Conservation (phyloP, 2,113 vertebrate genomes). For the Heteronetta atricapilla region DNA sequence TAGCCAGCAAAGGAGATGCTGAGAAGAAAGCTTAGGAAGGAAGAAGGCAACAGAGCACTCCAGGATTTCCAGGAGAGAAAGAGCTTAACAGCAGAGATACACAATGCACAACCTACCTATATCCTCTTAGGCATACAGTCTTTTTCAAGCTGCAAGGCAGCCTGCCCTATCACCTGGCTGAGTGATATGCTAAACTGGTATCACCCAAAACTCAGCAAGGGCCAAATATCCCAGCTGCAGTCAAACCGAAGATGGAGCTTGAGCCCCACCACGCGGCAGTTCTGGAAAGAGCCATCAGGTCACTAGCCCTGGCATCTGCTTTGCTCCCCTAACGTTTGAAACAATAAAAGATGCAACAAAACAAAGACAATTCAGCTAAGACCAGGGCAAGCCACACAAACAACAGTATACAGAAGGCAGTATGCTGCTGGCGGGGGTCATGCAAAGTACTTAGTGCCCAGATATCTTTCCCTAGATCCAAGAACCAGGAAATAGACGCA, state of each 20-base stretch:
- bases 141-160: background rate
- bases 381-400: background rate
- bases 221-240: background rate
- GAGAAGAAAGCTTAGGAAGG: background rate
- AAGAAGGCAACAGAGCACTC: background rate
- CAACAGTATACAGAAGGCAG: background rate
- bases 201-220: background rate
- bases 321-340: background rate
- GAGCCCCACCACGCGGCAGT: background rate
- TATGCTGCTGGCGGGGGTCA: background rate
- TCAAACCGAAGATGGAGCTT: background rate
- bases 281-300: background rate
- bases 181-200: background rate
- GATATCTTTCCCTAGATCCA: background rate
- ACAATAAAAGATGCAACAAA: background rate
- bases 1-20: background rate
- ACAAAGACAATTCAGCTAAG: background rate
- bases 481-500: background rate
- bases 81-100: background rate
- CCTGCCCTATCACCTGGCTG: background rate
- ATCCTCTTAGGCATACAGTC: accelerated
- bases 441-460: background rate
- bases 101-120: background rate
- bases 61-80: background rate
- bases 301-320: background rate